Evolutionary conservation across 2,888 invertebrate genomes (phyloP), one percentile per base, ranked within the genome.

Genomic region (Nesidiocoris tenuis): DNA sequence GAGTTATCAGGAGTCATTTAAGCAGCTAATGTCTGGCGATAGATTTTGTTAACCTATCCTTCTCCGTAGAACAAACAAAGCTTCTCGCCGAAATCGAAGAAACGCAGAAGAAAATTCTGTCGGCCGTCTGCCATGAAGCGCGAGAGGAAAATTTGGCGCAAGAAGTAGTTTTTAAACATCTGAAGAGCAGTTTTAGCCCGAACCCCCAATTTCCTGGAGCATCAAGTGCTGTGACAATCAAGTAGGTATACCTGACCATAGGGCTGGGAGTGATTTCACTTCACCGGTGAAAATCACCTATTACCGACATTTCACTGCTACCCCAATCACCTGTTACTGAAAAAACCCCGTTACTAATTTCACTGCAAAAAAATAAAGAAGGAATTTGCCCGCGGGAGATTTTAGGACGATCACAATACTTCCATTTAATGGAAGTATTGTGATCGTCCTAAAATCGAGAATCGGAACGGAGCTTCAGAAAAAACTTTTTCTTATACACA

Each of bases 161-260:
- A 2, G 72, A 72, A 72, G 39, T 61, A 1, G 54, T 63, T 18
- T 72, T 72, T 61, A 19, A 72, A n/a, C 39, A 72, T 72, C 19
- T 61, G 21, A 72, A 18, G 54, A 39, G 24, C 18, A 54, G 17
- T 39, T 72, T 72, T 21, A 25, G n/a, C 0, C 74, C 74, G n/a
- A 65, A 57, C 22, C 17, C 57, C 18, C 19, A 57, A 1, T 23
- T 65, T 23, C 21, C 59, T 23, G 74, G 65, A 22, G 74, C 65
- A 2, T 74, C 65, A n/a, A 56, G 17, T 1, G 22, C 64, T 22
- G 64, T 74, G 2, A 21, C 39, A 3, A 2, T 68, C 21, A 56
- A 18, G 68, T 68, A 19, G 17, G 59, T 59, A n/a, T 59, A 12
- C 59, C 17, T 54, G 54, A 12, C 54, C 16, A 16, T 16, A 54